Evolutionary conservation across 2,888 invertebrate genomes (phyloP).

Genomic region (Desoria tigrina): DNA sequence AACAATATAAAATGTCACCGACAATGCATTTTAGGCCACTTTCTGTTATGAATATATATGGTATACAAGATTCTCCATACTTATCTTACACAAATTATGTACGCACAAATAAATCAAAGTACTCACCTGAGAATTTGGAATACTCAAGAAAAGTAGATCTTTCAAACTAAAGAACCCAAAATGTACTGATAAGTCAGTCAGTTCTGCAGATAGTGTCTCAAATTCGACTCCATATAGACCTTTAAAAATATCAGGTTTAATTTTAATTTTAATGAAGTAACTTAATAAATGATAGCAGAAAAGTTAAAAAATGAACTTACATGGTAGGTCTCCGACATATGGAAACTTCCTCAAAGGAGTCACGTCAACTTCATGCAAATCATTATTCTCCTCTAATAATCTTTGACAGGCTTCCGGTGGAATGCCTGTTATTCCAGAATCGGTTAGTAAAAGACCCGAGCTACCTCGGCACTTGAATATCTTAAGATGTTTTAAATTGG

Average conservation of each 20-base stretch:
- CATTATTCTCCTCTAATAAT: not conserved
- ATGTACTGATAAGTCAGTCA: constrained; percentile 30
- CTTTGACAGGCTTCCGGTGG: constrained; percentile 13
- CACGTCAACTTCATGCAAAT: not conserved
- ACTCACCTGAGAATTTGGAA: constrained; percentile 34
- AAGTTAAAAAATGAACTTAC: constrained; percentile 11
- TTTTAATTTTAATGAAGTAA: not conserved
- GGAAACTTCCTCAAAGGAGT: not conserved
- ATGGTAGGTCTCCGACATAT: constrained; percentile 23
- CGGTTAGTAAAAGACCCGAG: constrained; percentile 18
- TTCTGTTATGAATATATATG: too few relatives aligned
- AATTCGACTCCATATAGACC: constrained; percentile 29
- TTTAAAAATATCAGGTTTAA: constrained; percentile 9
- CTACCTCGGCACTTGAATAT: constrained; percentile 23
- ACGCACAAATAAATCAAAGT: too few relatives aligned
- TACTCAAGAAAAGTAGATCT: constrained; percentile 19
- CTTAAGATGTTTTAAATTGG: constrained; percentile 19
- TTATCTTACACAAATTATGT: too few relatives aligned
- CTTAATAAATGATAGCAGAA: constrained; percentile 1
- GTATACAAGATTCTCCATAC: too few relatives aligned
- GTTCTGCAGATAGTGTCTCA: constrained; percentile 8
- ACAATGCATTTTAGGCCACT: too few relatives aligned
- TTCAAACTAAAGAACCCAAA: constrained; percentile 26
- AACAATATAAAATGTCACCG: too few relatives aligned
- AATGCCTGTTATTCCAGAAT: constrained; percentile 35